Evolutionary conservation across 2,113 vertebrate genomes (phyloP).

Genomic region (Ochotona princeps): DNA sequence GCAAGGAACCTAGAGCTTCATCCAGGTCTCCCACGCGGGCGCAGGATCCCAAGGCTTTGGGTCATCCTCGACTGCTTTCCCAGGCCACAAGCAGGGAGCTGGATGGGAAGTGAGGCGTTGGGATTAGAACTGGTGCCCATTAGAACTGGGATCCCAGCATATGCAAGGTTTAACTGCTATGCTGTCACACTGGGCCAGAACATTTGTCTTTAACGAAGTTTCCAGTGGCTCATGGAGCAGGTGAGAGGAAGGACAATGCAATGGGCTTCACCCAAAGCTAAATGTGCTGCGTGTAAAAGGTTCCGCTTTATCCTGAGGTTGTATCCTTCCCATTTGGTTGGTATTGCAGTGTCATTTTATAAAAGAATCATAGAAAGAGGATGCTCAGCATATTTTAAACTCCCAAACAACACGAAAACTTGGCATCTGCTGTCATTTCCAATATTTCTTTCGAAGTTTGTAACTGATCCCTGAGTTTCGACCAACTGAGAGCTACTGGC

Average conservation of each 20-base stretch:
- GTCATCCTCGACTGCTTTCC: no score
- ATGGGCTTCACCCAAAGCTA: neutral
- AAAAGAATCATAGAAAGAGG: neutral
- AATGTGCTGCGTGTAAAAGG: conserved; percentile 5
- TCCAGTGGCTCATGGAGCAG: neutral
- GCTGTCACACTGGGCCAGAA: neutral
- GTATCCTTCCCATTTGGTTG: neutral
- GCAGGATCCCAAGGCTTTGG: no score
- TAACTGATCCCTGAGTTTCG: neutral
- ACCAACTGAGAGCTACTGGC: neutral
- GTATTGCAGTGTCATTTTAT: neutral
- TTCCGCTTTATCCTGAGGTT: conserved; percentile 52
- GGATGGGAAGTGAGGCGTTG: no score
- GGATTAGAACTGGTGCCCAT: no score
- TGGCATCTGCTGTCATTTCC: neutral
- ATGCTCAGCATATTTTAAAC: neutral
- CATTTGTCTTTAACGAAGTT: neutral
- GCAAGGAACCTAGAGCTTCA: no score
- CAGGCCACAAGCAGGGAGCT: no score
- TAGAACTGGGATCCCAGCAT: no score
- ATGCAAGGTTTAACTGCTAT: no score
- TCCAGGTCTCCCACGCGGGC: no score
- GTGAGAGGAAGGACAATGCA: neutral
- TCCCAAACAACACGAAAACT: neutral
- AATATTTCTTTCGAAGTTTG: conserved; percentile 48